Percentiles rank a stretch among this genome's conserved stretches.
These are phyloP conservation scores for Anticlea derivata DNA, from an alignment of 2,888 invertebrate species.

Conservation along the genomic window DNA sequence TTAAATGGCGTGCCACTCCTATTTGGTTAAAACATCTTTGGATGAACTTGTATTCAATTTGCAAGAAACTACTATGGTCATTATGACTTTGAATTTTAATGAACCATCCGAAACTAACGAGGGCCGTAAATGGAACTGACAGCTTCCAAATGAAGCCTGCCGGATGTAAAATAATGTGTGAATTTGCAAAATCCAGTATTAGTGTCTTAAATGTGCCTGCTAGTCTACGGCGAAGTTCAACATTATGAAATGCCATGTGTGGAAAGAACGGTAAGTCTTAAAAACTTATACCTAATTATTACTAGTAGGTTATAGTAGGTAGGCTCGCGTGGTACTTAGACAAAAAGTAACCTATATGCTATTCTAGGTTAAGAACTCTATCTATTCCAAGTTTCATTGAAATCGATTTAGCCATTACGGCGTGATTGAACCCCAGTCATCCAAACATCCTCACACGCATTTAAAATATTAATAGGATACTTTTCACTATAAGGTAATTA, in stretches of 20 bases:
- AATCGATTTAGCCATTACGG: no score
- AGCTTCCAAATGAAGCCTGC: conserved; percentile 9
- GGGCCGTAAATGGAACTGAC: conserved; percentile 5
- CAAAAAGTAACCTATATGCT: no score
- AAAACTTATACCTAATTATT: conserved; percentile 5
- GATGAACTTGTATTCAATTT: conserved; percentile 10
- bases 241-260: conserved; percentile 2
- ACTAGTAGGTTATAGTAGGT: no score
- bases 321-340: no score
- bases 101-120: conserved; percentile 8
- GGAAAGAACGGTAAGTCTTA: conserved; percentile 19
- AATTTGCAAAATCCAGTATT: conserved; percentile 11
- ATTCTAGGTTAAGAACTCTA: no score
- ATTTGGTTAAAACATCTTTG: conserved; percentile 11
- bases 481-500: no score
- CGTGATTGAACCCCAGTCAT: no score
- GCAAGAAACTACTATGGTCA: conserved; percentile 5
- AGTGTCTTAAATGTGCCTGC: neutral
- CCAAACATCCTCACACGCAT: no score
- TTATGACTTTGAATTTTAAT: conserved; percentile 12
- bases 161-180: conserved; percentile 15
- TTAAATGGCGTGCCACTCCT: conserved; percentile 54
- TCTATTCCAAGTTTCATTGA: no score
- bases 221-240: neutral
- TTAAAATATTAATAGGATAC: no score